Evolutionary conservation across 1,140 invertebrate genomes (phyloP).

Genomic region (Tachypleus tridentatus): DNA sequence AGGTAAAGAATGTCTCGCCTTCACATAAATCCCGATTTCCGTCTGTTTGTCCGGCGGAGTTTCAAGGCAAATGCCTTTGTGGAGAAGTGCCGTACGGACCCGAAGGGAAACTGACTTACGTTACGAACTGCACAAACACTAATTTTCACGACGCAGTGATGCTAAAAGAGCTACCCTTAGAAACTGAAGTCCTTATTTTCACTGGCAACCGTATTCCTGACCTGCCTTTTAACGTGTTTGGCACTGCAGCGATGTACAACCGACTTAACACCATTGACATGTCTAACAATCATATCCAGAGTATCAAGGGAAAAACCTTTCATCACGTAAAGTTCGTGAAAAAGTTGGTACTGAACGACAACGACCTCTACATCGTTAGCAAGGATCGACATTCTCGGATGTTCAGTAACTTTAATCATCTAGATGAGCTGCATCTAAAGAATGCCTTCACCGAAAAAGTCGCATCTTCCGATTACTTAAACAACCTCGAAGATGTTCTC

Average conservation of each 20-base stretch:
- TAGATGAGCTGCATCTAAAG: conserved; percentile 57
- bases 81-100: conserved; percentile 20
- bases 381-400: conserved; percentile 55
- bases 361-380: conserved; percentile 49
- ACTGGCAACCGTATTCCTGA: conserved; percentile 52
- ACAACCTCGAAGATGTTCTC: conserved; percentile 53
- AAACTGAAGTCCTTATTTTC: conserved; percentile 57
- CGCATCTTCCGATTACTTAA: conserved; percentile 26
- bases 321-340: conserved; percentile 58
- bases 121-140: conserved; percentile 59
- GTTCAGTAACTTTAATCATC: conserved; percentile 61
- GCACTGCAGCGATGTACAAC: conserved; percentile 45
- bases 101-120: conserved; percentile 37
- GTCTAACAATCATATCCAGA: conserved; percentile 58
- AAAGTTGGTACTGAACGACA: conserved; percentile 59
- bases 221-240: conserved; percentile 59
- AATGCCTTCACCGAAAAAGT: conserved; percentile 54
- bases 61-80: conserved; percentile 28
- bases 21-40: no score
- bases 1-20: no score
- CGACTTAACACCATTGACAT: conserved; percentile 55
- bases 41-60: conserved; percentile 26
- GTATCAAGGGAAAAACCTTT: conserved; percentile 61
- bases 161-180: conserved; percentile 47
- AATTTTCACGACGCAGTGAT: conserved; percentile 45